Base-by-base conservation (phyloP, 2,888 invertebrate genomes). In the Fragum sueziense region DNA sequence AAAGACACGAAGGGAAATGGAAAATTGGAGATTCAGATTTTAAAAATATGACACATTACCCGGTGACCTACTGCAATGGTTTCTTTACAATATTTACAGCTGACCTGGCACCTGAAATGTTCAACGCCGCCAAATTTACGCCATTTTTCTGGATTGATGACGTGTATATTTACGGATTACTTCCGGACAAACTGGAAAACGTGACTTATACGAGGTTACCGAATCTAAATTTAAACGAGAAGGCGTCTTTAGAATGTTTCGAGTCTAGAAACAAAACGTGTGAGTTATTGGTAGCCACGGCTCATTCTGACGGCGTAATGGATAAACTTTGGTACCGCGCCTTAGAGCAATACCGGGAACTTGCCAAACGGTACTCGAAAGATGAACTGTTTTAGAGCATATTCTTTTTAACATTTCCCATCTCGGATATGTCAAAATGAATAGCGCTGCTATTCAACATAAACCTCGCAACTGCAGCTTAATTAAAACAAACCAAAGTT, bases 191-290 rank as follows among this genome's bases (percentile, higher is more conserved):
- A 69, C 86, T 91, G 7, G 86, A 87, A 0, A 72, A 84, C 9
- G 84, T 90, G 7, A 85, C 74, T 2, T 89, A 87, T 74, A 74
- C 84, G n/a, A 76, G 86, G 54, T 71, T 98, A 85, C 94, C 97
- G 93, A 97, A 98, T 93, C 97, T 98, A 77, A 97, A 97, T 6
- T 94, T 98, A 69, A 97, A 97, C 61, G 76, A 84, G 68, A 83
- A 84, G 14, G 41, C 65, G 2, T 87, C 88, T 1, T 51, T 86
- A 1, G 37, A 82, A 20, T 88, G 88, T 77, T 90, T 85, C 74
- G 74, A 82, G 11, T 74, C 78, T 1, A 77, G 76, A 29, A 75
- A 79, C 47, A 83, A 74, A 37, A 80, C 85, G 1, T 89, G 88
- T 71, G 62, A 74, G 20, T 73, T 84, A 33, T 61, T 89, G 29